Conservation (phyloP, 2,113 vertebrate species). For the Oreocharis arfaki region DNA sequence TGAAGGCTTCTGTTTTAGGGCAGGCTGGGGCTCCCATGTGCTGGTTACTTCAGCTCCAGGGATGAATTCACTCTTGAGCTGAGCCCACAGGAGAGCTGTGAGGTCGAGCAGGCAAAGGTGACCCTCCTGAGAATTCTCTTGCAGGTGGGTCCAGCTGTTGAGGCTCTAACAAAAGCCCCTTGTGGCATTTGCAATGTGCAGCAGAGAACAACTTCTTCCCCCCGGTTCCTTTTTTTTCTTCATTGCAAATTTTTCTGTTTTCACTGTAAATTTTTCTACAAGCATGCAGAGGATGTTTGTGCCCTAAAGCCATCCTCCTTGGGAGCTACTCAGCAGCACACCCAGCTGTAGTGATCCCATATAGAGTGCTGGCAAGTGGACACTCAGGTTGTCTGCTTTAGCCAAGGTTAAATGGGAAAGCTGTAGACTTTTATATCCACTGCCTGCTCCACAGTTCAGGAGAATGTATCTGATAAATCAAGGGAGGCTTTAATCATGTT, state of each 20-base stretch:
- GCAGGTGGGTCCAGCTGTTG: background rate
- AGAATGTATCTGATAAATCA: background rate
- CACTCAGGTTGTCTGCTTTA: background rate
- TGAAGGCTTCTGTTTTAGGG: background rate
- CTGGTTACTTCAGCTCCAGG: background rate
- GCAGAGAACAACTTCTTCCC: background rate
- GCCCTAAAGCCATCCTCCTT: background rate
- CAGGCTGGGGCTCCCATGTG: background rate
- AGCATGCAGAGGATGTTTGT: background rate
- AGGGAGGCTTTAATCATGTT: background rate
- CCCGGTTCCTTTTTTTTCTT: background rate
- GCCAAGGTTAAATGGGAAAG: background rate
- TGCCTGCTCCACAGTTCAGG: background rate
- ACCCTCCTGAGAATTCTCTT: background rate
- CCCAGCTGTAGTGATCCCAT: background rate
- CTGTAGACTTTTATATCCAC: background rate
- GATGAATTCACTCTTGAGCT: background rate
- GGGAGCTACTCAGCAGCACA: background rate
- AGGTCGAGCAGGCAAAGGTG: background rate
- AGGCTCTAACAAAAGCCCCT: background rate
- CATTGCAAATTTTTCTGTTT: background rate
- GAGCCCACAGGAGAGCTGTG: background rate
- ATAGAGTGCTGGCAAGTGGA: background rate
- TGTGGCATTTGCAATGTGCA: background rate
- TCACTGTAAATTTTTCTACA: background rate